Conservation (phyloP, 2,888 invertebrate species). For the Mesorhabditis sp. region DNA sequence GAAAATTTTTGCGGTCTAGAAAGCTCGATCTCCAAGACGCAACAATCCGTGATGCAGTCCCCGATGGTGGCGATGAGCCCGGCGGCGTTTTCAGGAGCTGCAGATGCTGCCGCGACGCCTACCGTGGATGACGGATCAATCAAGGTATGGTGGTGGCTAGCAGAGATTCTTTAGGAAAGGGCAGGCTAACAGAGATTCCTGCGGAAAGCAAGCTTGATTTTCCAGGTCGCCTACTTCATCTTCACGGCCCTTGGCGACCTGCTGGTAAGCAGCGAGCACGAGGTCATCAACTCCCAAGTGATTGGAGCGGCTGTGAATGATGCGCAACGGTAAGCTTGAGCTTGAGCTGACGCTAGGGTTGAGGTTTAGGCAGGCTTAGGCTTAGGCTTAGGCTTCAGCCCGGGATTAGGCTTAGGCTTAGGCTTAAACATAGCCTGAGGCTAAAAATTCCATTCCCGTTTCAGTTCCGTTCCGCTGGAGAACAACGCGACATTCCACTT, state of each 20-base stretch:
- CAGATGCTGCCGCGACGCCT: background rate
- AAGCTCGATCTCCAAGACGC: background rate
- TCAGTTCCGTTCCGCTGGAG: conserved; percentile 23
- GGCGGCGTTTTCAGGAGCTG: background rate
- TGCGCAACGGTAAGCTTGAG: conserved; percentile 30
- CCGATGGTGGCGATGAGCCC: background rate
- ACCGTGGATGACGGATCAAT: background rate
- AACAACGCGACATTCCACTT: conserved; percentile 47
- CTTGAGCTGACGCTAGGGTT: background rate
- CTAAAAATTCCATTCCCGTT: conserved; percentile 8
- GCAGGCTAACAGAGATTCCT: no score
- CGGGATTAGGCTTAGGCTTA: no score
- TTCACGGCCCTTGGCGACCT: conserved; percentile 41
- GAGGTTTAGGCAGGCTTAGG: no score
- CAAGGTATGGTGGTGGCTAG: background rate
- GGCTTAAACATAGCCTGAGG: no score
- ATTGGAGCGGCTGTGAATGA: conserved; percentile 53
- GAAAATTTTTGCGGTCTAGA: background rate
- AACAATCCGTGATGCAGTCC: background rate
- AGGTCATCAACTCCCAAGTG: conserved; percentile 35
- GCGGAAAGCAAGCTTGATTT: no score
- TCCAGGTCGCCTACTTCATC: conserved; percentile 44
- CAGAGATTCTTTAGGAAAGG: no score
- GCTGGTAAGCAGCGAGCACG: conserved; percentile 24
- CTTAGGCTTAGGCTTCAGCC: no score